Base-by-base conservation (phyloP, 2,113 vertebrate species). In the Rhabdomys dilectus region DNA sequence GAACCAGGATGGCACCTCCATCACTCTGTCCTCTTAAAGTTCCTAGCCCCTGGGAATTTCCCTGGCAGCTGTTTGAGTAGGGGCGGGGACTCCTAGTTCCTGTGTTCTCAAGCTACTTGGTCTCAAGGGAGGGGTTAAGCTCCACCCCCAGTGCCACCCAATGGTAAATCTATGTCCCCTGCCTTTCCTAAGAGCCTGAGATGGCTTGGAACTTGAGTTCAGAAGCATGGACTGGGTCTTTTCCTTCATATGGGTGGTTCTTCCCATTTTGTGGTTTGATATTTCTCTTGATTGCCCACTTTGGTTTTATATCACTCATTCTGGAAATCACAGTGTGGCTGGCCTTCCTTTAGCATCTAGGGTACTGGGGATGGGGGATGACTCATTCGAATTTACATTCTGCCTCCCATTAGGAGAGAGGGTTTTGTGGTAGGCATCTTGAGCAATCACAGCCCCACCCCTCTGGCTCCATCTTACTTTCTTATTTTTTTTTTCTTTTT, bases 401-500 rank as follows among this genome's bases (percentile, higher is more conserved):
- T 10, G 1, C 36, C 66, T 92, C 51, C 15, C 42, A 68, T 0
- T 7, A 88, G 68, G 15, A 1, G 10, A 36, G 31, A 21, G 22
- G 39, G 31, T 93, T 95, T 96, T 29, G 16, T 4, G 34, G 84
- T 51, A 72, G 70, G 45, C 78, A 45, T 70, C 88, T 85, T 92
- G 70, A 78, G 56, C 36, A 91, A 78, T 95, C 91, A 73, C 53
- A 48, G 84, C 6, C n/a, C 56, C 56, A 42, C 64, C 19, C 7
- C 90, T 81, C 93, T 86, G 66, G 51, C 58, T 81, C 80, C 34
- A 51, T 70, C 34, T 94, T 93, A 45, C 76, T 91, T 90, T 88
- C 45, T 91, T 68, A 68, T 86, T 92, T 96, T 82, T 72, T 77
- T 86, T 91, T 96, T 78, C 66, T 68, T 60, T 95, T 96, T 78